phyloP scores from a whole-genome alignment of 2,888 invertebrate genomes.

The Vanessa cardui region DNA sequence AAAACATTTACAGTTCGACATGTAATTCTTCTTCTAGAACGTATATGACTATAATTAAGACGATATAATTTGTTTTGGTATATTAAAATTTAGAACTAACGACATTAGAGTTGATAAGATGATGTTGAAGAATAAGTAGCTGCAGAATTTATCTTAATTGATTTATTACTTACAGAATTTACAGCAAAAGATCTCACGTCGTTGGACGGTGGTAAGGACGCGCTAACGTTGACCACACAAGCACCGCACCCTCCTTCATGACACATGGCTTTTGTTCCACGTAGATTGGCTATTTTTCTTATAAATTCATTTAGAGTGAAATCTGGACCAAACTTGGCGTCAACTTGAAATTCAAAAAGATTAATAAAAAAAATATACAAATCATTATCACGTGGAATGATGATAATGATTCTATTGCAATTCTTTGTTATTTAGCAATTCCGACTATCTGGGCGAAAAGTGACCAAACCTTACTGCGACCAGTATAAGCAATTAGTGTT shows the following conservation, averaged over 20 bases:
- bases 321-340: conserved; percentile 70
- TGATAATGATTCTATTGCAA: background rate
- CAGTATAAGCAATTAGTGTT: too few species aligned
- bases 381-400: background rate
- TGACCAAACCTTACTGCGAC: too few species aligned
- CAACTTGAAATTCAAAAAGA: conserved; percentile 50
- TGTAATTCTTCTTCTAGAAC: background rate
- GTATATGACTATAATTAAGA: background rate
- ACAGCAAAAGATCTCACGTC: conserved; percentile 76
- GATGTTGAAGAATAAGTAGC: background rate
- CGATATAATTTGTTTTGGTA: too few species aligned
- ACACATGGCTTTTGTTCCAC: conserved; percentile 88
- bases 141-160: too few species aligned
- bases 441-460: too few species aligned
- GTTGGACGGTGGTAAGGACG: conserved; percentile 67
- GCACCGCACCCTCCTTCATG: conserved; percentile 88
- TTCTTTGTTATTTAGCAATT: too few species aligned
- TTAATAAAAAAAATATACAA: too few species aligned
- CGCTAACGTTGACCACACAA: conserved; percentile 82
- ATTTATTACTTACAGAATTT: conserved; percentile 81
- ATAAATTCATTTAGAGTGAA: conserved; percentile 85
- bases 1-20: background rate
- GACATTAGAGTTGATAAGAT: background rate
- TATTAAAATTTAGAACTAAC: too few species aligned
- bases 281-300: conserved; percentile 82